phyloP scores from a whole-genome alignment of 2,888 invertebrate species.

The Hirudinaria manillensis region DNA sequence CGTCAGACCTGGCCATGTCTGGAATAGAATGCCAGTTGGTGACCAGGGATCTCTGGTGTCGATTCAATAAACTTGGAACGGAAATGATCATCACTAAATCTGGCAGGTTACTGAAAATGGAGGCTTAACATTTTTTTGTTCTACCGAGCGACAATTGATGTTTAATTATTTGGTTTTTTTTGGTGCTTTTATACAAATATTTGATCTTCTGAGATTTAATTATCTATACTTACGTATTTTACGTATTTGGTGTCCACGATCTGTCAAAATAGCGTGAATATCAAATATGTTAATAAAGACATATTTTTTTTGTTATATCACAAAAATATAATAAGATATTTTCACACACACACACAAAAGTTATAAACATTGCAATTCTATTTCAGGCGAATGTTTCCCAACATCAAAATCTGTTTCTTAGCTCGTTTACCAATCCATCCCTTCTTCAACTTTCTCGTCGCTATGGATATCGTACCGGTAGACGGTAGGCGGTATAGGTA shows the following conservation, averaged over 20 bases:
- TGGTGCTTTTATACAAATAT: no score
- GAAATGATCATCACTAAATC: conserved; percentile 15
- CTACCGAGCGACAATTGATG: no score
- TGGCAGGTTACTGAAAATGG: neutral
- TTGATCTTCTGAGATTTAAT: no score
- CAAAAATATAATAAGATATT: neutral
- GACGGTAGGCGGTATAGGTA: conserved; percentile 86
- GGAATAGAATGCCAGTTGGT: neutral
- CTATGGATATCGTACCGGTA: conserved; percentile 92
- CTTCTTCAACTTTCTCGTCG: conserved; percentile 65
- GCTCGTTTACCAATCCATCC: conserved; percentile 76
- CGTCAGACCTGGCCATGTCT: neutral
- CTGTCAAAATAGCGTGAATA: no score
- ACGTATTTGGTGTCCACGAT: no score
- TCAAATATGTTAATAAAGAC: neutral
- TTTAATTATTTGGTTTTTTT: neutral
- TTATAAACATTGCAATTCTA: no score
- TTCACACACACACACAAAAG: no score
- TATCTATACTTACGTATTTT: no score
- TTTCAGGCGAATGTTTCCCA: conserved; percentile 91
- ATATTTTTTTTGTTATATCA: neutral
- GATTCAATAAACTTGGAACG: neutral
- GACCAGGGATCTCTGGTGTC: neutral
- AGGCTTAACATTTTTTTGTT: neutral
- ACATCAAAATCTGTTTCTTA: conserved; percentile 50